A percentile compares a stretch with the other conserved stretches of the same genome.
phyloP scores from a whole-genome alignment of 1,140 invertebrate species.

The Oppia nitens region DNA sequence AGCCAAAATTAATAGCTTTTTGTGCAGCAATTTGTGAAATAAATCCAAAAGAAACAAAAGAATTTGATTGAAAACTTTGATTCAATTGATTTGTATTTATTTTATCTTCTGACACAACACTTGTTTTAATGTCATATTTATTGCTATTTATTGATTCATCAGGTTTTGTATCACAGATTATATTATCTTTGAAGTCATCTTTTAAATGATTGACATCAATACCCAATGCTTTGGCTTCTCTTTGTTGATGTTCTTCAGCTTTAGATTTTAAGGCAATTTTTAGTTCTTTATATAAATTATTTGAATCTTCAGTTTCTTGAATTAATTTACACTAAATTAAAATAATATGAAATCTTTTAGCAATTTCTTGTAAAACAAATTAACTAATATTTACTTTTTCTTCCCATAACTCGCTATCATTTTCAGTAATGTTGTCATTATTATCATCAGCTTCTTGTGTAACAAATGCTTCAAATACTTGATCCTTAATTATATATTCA shows the following conservation, averaged over 20 bases:
- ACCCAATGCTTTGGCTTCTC: slow-evolving; percentile 9
- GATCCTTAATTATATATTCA: neutral
- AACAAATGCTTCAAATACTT: slow-evolving; percentile 14
- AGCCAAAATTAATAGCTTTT: neutral
- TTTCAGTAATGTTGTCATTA: neutral
- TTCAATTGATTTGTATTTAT: no score
- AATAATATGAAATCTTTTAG: neutral
- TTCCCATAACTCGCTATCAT: neutral
- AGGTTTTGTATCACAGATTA: no score
- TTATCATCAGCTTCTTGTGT: neutral
- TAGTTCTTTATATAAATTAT: slow-evolving; percentile 5
- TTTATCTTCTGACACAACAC: no score
- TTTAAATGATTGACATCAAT: neutral
- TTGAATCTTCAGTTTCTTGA: neutral
- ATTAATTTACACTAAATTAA: neutral
- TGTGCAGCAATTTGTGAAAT: neutral
- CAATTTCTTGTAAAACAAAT: neutral
- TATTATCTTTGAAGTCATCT: neutral
- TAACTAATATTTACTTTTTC: neutral
- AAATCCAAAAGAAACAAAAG: no score
- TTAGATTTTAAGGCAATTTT: slow-evolving; percentile 5
- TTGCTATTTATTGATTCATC: no score
- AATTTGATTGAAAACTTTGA: no score
- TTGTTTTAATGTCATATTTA: no score
- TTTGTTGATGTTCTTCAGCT: slow-evolving; percentile 3